These are phyloP conservation scores for Macroteleia sp. DNA, from an alignment of 2,888 invertebrate species.

Conservation along the genomic window DNA sequence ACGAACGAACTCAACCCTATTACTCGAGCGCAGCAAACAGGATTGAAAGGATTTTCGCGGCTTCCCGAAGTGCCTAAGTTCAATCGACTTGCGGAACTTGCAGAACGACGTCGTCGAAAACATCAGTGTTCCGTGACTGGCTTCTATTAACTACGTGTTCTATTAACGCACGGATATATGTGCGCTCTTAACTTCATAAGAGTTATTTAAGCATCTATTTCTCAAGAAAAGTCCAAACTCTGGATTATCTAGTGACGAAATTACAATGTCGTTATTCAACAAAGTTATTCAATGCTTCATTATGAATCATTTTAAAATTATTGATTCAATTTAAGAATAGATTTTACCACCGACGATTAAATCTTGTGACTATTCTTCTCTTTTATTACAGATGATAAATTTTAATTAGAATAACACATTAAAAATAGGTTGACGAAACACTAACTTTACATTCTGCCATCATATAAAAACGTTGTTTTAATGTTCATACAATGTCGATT, in stretches of 20 bases:
- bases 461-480: no score
- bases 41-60: constrained; percentile 66
- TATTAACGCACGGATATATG: constrained; percentile 59
- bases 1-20: constrained; percentile 55
- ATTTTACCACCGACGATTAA: no score
- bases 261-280: no score
- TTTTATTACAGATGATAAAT: no score
- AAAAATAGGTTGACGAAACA: no score
- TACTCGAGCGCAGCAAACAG: constrained; percentile 60
- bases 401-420: no score
- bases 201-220: constrained; percentile 48
- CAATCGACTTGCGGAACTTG: constrained; percentile 64
- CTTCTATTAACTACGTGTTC: constrained; percentile 66
- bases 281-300: no score
- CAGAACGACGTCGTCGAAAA: constrained; percentile 63
- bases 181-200: constrained; percentile 39
- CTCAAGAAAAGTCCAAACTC: constrained; percentile 1
- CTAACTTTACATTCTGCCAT: no score
- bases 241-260: background rate
- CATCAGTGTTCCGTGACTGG: constrained; percentile 64
- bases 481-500: no score
- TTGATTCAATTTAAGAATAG: no score
- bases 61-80: constrained; percentile 65
- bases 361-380: no score
- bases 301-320: no score